These are phyloP conservation scores for Falcaria lacertinaria DNA, from an alignment of 2,888 invertebrate species.

Conservation along the genomic window DNA sequence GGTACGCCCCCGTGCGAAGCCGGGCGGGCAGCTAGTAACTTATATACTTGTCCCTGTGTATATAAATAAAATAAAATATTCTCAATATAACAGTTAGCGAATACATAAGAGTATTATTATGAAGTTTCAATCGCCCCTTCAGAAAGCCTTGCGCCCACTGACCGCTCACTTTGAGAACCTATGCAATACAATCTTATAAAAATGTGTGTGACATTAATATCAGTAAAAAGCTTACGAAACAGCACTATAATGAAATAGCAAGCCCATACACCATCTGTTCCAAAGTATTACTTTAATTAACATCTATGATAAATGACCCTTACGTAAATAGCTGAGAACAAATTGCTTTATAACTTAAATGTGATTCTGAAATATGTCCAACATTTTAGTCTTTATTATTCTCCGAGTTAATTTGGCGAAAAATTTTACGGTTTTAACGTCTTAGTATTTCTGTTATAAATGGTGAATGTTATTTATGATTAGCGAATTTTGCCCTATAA, in stretches of 20 bases:
- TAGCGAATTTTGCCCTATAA: too few relatives aligned
- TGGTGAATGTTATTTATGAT: too few relatives aligned
- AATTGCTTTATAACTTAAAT: slow-evolving; percentile 17
- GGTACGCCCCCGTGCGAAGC: too few relatives aligned
- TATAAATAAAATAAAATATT: too few relatives aligned
- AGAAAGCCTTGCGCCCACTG: too few relatives aligned
- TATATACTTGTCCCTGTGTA: too few relatives aligned
- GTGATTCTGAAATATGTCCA: not conserved
- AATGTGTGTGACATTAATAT: too few relatives aligned
- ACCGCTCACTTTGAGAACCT: not conserved
- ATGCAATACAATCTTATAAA: not conserved
- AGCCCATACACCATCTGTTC: not conserved
- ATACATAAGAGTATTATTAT: too few relatives aligned
- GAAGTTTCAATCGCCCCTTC: too few relatives aligned
- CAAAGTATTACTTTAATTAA: slow-evolving; percentile 36
- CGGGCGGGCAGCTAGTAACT: too few relatives aligned
- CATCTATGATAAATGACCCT: slow-evolving; percentile 42
- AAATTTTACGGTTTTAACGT: not conserved
- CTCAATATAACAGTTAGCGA: too few relatives aligned
- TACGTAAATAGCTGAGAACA: slow-evolving; percentile 28
- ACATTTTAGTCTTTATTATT: not conserved
- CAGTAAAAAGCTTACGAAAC: not conserved
- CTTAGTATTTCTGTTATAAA: too few relatives aligned
- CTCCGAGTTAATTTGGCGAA: not conserved
- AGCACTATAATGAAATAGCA: not conserved